phyloP scores from a whole-genome alignment of 2,113 vertebrate species.

The Oncorhynchus gorbuscha region DNA sequence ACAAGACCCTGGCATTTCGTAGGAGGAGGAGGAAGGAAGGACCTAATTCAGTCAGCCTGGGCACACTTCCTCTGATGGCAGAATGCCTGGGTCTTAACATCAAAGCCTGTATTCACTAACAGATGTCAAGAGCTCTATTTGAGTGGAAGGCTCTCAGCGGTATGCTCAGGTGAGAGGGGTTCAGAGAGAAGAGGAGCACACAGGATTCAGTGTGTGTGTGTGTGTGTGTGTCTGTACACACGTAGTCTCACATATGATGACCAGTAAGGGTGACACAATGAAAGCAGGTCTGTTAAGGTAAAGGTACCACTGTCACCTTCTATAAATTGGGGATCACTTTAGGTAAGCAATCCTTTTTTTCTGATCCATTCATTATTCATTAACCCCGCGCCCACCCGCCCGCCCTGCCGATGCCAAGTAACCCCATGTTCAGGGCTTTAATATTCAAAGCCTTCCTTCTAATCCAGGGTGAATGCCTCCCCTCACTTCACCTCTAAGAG shows the following conservation, averaged over 20 bases:
- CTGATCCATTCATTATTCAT: slow-evolving; percentile 69
- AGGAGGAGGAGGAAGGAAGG: slow-evolving; percentile 1
- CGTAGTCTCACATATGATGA: slow-evolving; percentile 15
- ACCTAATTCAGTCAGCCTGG: neutral
- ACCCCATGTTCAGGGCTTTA: slow-evolving; percentile 50
- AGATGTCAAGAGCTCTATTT: slow-evolving; percentile 17
- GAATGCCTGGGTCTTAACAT: slow-evolving; percentile 41
- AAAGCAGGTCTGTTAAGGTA: slow-evolving; percentile 9
- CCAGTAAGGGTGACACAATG: slow-evolving; percentile 17
- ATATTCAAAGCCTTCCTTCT: slow-evolving; percentile 57
- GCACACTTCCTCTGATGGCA: slow-evolving; percentile 23
- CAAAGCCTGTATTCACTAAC: slow-evolving; percentile 26
- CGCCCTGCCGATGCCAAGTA: slow-evolving; percentile 43
- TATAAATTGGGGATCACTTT: slow-evolving; percentile 18
- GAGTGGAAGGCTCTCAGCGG: slow-evolving; percentile 21
- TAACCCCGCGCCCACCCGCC: slow-evolving; percentile 44
- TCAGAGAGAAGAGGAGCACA: neutral
- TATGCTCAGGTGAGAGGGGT: neutral
- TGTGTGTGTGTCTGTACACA: neutral
- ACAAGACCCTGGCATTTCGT: slow-evolving; percentile 44
- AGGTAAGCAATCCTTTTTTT: slow-evolving; percentile 50
- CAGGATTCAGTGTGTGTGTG: slow-evolving; percentile 5
- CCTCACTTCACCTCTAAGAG: slow-evolving; percentile 32
- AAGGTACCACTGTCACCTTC: slow-evolving; percentile 23
- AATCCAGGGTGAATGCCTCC: slow-evolving; percentile 48